phyloP scores from a whole-genome alignment of 2,888 invertebrate species.

The Oligia fasciuncula region DNA sequence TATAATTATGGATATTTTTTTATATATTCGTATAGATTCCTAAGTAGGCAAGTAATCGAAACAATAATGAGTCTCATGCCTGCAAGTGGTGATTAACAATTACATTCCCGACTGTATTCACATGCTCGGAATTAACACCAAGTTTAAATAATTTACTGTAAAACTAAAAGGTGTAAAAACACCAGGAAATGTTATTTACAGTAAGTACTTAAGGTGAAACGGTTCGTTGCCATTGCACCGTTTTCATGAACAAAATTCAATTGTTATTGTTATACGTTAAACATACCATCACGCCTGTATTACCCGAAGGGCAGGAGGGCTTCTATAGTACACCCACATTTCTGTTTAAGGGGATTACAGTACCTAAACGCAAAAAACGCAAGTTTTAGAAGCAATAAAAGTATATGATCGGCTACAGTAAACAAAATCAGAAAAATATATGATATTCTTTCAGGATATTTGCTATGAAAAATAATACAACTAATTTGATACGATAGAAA shows the following conservation, averaged over 20 bases:
- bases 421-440: no score
- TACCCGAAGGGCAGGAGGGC: neutral
- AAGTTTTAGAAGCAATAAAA: no score
- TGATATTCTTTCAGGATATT: no score
- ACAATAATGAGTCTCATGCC: neutral
- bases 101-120: neutral
- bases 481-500: no score
- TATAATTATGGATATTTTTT: no score
- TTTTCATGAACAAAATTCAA: neutral
- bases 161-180: slow-evolving; percentile 24
- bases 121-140: neutral
- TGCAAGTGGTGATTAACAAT: neutral
- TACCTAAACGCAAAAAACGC: no score
- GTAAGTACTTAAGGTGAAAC: slow-evolving; percentile 10
- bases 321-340: no score
- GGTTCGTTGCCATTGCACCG: neutral
- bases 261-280: neutral
- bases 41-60: neutral
- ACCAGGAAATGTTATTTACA: slow-evolving; percentile 32
- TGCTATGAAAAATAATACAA: no score
- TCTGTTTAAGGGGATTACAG: no score
- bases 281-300: neutral
- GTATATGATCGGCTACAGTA: no score
- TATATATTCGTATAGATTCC: no score
- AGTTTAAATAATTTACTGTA: slow-evolving; percentile 32